A percentile compares a stretch with the other conserved stretches of the same genome.
These are phyloP conservation scores for Smutsia temminckii DNA, from an alignment of 2,797 vertebrate species.

Conservation along the genomic window DNA sequence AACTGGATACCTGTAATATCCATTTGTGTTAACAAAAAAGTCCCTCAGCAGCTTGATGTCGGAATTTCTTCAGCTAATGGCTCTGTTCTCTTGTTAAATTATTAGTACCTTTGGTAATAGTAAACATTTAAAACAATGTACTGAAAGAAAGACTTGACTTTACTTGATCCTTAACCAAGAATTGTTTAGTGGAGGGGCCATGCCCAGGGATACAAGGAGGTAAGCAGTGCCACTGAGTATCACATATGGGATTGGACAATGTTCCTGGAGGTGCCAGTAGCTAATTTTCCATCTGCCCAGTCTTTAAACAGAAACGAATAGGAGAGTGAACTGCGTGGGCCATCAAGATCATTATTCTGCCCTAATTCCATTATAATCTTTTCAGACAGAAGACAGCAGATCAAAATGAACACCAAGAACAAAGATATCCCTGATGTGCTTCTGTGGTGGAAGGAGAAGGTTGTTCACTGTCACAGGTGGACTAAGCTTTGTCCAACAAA, in stretches of 20 bases:
- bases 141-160: neutral
- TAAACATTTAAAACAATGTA: neutral
- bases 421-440: neutral
- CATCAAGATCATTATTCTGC: neutral
- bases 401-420: neutral
- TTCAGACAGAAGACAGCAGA: neutral
- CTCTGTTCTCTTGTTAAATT: neutral
- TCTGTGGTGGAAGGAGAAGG: neutral
- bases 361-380: neutral
- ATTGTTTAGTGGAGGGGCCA: neutral
- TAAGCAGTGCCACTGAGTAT: neutral
- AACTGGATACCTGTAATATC: neutral
- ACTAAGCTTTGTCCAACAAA: neutral
- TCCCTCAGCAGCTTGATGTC: neutral
- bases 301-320: neutral
- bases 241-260: neutral
- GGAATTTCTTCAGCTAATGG: conserved; percentile 30
- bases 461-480: neutral
- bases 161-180: neutral
- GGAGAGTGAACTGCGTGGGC: neutral
- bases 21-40: neutral
- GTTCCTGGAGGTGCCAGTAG: neutral
- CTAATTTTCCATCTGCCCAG: neutral
- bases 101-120: neutral
- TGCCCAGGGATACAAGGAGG: neutral